Base-by-base conservation (phyloP, 2,113 vertebrate genomes). In the Coryphaenoides rupestris region DNA sequence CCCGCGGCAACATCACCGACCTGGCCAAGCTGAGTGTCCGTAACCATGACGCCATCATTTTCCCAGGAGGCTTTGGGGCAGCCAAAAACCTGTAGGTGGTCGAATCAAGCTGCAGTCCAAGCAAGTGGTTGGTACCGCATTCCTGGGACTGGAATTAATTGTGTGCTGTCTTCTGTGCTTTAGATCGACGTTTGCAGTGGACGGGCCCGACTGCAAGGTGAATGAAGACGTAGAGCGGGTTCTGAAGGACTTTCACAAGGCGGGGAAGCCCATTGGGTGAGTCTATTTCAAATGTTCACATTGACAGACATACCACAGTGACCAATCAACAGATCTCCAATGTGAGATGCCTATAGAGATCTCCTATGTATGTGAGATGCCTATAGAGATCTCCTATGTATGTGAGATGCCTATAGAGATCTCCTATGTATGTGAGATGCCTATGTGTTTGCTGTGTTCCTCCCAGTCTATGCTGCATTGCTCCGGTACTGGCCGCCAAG, bases 201-300 rank as follows among this genome's bases (percentile, higher is more conserved):
- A 95, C 23, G 94, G 94, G 17, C 91, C 89, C 19, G 90, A 93
- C 55, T 95, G 91, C 87, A 85, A 65, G 4, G 90, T 95, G 19
- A 85, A 92, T 15, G 9, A 7, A 21, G 92, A 95, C 0, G 92
- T 95, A n/a, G 92, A 92, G 55, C 90, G 93, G 1, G 88, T 95
- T 47, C 77, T 95, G 58, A 91, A 87, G 74, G 93, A 93, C 12
- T 95, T 95, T 78, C 91, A 93, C 70, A 79, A 78, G 61, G 91
- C 92, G 0, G 84, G 89, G 63, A 95, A 95, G 76, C 94, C 94
- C 19, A 90, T 95, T n/a, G 94, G 94, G 94, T 94, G 62, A 0
- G 80, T 71, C 15, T 19, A 40, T 40, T 40, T 12, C 7, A 40
- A 40, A 40, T 12, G 33, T 40, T 40, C 2, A 40, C 9, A 40